These are phyloP conservation scores for Melikaiella ostensackeni DNA, from an alignment of 2,888 invertebrate genomes.

Conservation along the genomic window DNA sequence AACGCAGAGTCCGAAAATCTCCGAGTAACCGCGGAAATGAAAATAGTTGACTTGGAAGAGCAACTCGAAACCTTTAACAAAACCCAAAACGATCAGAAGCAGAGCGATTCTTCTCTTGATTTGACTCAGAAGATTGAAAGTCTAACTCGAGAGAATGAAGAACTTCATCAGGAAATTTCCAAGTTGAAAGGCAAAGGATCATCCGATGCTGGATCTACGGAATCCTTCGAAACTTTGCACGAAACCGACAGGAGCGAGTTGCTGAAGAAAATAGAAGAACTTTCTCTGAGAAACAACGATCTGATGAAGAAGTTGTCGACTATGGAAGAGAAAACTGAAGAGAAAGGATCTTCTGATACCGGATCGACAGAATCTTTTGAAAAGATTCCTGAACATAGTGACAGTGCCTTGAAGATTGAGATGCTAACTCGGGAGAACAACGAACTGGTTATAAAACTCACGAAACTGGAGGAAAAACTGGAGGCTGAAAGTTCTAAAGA, in stretches of 20 bases:
- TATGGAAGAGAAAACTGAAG: slow-evolving; percentile 65
- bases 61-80: slow-evolving; percentile 80
- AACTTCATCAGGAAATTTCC: slow-evolving; percentile 85
- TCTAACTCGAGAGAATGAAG: slow-evolving; percentile 85
- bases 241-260: slow-evolving; percentile 62
- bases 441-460: slow-evolving; percentile 69
- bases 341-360: slow-evolving; percentile 72
- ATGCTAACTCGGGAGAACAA: slow-evolving; percentile 67
- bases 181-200: slow-evolving; percentile 79
- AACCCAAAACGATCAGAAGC: slow-evolving; percentile 77
- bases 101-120: slow-evolving; percentile 78
- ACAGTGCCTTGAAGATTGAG: slow-evolving; percentile 63
- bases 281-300: slow-evolving; percentile 62
- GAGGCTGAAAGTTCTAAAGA: slow-evolving; percentile 36
- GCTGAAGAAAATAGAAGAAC: slow-evolving; percentile 63
- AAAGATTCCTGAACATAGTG: slow-evolving; percentile 68
- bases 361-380: slow-evolving; percentile 75
- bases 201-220: slow-evolving; percentile 67
- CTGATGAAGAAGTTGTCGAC: slow-evolving; percentile 60
- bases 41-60: slow-evolving; percentile 88
- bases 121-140: slow-evolving; percentile 80
- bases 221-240: slow-evolving; percentile 67
- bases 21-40: slow-evolving; percentile 88
- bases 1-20: slow-evolving; percentile 82
- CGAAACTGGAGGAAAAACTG: slow-evolving; percentile 68